These are phyloP conservation scores for Tetraodon nigroviridis DNA, from an alignment of 2,113 vertebrate species.

Conservation along the genomic window DNA sequence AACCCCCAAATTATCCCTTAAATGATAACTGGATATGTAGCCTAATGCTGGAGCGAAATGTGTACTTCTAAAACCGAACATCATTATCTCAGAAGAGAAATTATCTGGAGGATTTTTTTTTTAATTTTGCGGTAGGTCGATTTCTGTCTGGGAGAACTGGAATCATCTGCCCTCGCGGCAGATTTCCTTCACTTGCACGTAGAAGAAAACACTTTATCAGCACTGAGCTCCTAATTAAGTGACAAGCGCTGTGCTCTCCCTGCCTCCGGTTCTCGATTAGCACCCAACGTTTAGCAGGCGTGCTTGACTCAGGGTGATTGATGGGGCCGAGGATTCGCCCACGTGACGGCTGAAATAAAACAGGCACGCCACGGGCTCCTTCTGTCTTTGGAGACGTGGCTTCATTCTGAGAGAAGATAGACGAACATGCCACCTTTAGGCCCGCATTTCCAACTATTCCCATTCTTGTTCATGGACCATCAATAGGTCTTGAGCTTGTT, in stretches of 20 bases:
- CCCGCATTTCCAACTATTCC: constrained; percentile 17
- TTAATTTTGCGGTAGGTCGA: background rate
- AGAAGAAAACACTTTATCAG: constrained; percentile 32
- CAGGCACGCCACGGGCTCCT: constrained; percentile 8
- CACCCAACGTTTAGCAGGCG: constrained; percentile 16
- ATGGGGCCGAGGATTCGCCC: constrained; percentile 28
- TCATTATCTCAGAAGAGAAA: constrained; percentile 18
- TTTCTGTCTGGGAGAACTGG: constrained; percentile 6
- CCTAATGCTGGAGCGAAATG: constrained; percentile 1
- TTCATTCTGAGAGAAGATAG: constrained; percentile 20
- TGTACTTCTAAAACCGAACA: constrained; percentile 7
- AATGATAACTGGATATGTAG: background rate
- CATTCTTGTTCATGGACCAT: constrained; percentile 12
- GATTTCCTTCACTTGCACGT: constrained; percentile 20
- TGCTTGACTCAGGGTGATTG: constrained; percentile 45
- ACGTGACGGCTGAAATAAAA: constrained; percentile 25
- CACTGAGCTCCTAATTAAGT: constrained; percentile 29
- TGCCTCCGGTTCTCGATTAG: constrained; percentile 27
- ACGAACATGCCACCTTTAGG: constrained; percentile 28
- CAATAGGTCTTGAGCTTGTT: constrained; percentile 43
- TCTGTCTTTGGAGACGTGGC: background rate
- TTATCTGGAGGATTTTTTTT: background rate
- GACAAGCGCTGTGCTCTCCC: constrained; percentile 1
- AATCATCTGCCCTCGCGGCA: constrained; percentile 10
- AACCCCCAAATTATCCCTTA: no score